Evolutionary conservation across 2,888 invertebrate genomes (phyloP), one percentile per base, ranked within the genome.

Genomic region (Lithophane semibrunnea): DNA sequence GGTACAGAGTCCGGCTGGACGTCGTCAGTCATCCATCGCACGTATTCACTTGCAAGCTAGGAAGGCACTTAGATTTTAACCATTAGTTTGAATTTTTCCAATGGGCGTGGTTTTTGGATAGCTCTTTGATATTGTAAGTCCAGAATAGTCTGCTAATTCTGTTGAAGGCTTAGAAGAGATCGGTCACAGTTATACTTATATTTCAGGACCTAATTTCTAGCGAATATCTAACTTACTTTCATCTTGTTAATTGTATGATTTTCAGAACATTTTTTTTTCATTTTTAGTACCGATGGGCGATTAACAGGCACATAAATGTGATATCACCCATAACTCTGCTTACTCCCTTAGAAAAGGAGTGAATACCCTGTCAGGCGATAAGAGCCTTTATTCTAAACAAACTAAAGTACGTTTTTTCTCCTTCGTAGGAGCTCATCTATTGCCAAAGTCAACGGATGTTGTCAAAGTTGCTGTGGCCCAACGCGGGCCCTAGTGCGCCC

Each of bases 351-450:
- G 79, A 72, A 68, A 76, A 56, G 65, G 73, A 73, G 69, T 52
- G 69, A 68, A 73, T 24, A 74, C 58, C 78, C 68, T 73, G 86
- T 91, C 90, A 94, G 95, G 95, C 95, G 87, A 91, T 91, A 88
- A 85, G 86, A 89, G 93, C 94, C 94, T 90, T 90, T 92, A 91
- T 94, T 94, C 94, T 89, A 92, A 90, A 89, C 89, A 88, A 93
- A 96, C 96, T 96, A 96, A 96, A 96, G 94, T 92, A 92, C 90
- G 88, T 95, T 94, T 96, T 96, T 84, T 96, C 96, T 95, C 96
- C 95, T 96, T 96, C 94, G 94, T 96, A 96, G 96, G 96, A 96
- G 96, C 96, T 96, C 97, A 96, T 96, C 96, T 96, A 96, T 96
- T 96, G 94, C 96, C 96, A 96, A 96, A 96, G 96, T 87, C 96